A percentile compares a stretch with the other conserved stretches of the same genome.
Conservation (phyloP, 2,113 vertebrate species). For the Corydoras sp. region DNA sequence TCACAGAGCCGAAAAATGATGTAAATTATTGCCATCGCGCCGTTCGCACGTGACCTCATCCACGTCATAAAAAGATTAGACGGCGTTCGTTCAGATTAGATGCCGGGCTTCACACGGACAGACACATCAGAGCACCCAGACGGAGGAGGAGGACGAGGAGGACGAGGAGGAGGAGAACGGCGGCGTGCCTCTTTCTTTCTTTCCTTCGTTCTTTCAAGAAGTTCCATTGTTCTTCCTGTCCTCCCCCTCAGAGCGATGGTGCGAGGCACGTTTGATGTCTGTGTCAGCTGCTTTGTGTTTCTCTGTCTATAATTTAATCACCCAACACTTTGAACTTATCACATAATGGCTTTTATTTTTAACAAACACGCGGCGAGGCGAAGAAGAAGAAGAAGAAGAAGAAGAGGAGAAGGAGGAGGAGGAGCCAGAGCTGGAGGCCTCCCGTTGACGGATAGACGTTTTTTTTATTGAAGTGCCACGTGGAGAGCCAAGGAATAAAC, state of each 20-base stretch:
- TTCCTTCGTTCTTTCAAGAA: slow-evolving; percentile 39
- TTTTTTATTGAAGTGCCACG: too few relatives aligned
- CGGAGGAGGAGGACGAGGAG: background rate
- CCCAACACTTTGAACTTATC: slow-evolving; percentile 58
- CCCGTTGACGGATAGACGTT: too few relatives aligned
- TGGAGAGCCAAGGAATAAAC: too few relatives aligned
- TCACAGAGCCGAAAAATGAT: too few relatives aligned
- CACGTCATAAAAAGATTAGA: slow-evolving; percentile 17
- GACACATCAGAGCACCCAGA: slow-evolving; percentile 52
- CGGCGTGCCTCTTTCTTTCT: background rate
- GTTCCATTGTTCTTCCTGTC: slow-evolving; percentile 52
- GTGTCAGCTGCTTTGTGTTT: slow-evolving; percentile 57
- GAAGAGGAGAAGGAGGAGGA: slow-evolving; percentile 30
- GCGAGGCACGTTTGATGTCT: slow-evolving; percentile 56
- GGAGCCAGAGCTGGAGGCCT: slow-evolving; percentile 11
- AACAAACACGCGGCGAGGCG: background rate
- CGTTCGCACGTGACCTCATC: background rate
- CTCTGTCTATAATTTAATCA: slow-evolving; percentile 64
- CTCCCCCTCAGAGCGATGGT: slow-evolving; percentile 47
- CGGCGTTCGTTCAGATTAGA: too few relatives aligned
- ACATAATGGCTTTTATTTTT: slow-evolving; percentile 5
- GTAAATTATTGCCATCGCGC: too few relatives aligned
- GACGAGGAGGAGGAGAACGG: slow-evolving; percentile 4
- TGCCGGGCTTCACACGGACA: slow-evolving; percentile 50
- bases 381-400: slow-evolving; percentile 4